A percentile compares a stretch with the other conserved stretches of the same genome.
phyloP scores from a whole-genome alignment of 2,113 vertebrate genomes.

The Bubo scandiacus region DNA sequence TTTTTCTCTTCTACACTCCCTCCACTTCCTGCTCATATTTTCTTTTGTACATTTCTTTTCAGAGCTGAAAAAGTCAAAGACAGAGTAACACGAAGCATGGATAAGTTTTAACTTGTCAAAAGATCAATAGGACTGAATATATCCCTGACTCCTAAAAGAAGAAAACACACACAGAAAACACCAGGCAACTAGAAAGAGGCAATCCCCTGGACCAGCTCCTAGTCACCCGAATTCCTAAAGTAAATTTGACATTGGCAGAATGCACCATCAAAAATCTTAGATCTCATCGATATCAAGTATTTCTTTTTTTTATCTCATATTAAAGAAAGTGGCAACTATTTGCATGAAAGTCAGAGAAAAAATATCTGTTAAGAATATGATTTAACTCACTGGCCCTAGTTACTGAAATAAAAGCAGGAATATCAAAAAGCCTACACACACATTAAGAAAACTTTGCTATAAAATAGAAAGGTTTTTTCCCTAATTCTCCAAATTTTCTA shows the following conservation, averaged over 20 bases:
- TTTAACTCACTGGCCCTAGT: background rate
- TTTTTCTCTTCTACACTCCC: slow-evolving; percentile 23
- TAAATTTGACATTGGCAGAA: background rate
- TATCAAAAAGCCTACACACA: background rate
- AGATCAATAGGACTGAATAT: slow-evolving; percentile 5
- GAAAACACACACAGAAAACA: background rate
- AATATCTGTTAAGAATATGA: background rate
- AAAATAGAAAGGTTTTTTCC: background rate
- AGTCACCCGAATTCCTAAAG: background rate
- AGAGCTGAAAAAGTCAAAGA: background rate
- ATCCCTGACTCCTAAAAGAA: background rate
- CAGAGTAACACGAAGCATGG: background rate
- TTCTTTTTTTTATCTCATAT: background rate
- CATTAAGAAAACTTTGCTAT: background rate
- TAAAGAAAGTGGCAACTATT: background rate
- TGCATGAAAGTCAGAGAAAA: background rate
- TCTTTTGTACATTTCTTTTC: slow-evolving; percentile 11
- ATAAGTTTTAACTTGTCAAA: slow-evolving; percentile 20
- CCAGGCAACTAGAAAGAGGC: background rate
- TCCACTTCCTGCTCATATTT: slow-evolving; percentile 27
- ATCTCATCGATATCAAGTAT: background rate
- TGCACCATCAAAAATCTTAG: background rate
- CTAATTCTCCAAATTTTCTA: background rate
- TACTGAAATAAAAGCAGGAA: background rate
- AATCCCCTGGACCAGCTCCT: background rate